Percentiles rank a stretch among this genome's conserved stretches.
These are phyloP conservation scores for Tachypleus tridentatus DNA, from an alignment of 1,140 invertebrate species.

Conservation along the genomic window DNA sequence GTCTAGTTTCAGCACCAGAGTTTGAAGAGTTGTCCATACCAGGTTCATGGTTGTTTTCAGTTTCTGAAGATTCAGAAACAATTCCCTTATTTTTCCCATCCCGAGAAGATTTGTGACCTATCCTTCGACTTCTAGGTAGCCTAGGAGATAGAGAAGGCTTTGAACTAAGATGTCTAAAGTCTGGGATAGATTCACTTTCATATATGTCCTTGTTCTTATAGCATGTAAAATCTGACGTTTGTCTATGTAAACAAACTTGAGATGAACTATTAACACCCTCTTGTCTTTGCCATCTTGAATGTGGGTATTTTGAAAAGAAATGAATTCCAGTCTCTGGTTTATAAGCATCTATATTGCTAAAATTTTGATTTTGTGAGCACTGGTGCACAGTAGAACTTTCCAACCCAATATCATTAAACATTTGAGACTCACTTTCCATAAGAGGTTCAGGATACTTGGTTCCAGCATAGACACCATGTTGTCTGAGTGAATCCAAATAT, in stretches of 20 bases:
- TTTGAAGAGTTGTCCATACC: conserved; percentile 7
- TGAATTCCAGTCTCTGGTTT: not conserved
- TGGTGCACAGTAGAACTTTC: not conserved
- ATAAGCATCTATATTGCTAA: not conserved
- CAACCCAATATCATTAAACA: not conserved
- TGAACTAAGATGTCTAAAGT: conserved; percentile 12
- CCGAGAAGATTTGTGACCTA: conserved; percentile 10
- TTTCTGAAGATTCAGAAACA: not conserved
- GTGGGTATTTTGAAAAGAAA: not conserved
- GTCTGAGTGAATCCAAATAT: conserved; percentile 83
- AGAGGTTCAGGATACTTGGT: conserved; percentile 11
- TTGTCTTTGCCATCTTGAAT: not conserved
- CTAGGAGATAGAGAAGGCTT: conserved; percentile 22
- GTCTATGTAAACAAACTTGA: conserved; percentile 29
- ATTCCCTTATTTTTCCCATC: conserved; percentile 8
- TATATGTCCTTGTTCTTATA: conserved; percentile 21
- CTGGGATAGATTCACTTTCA: conserved; percentile 21
- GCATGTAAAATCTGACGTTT: conserved; percentile 36
- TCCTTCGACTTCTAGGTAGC: conserved; percentile 15
- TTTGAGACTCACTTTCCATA: conserved; percentile 5
- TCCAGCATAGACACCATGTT: conserved; percentile 29
- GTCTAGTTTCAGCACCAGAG: not conserved
- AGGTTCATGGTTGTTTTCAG: conserved; percentile 6
- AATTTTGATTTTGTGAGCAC: not conserved
- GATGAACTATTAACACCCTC: conserved; percentile 7